A percentile compares a stretch with the other conserved stretches of the same genome.
Conservation (phyloP, 1,140 invertebrate species). For the Sarcophaga bullata region DNA sequence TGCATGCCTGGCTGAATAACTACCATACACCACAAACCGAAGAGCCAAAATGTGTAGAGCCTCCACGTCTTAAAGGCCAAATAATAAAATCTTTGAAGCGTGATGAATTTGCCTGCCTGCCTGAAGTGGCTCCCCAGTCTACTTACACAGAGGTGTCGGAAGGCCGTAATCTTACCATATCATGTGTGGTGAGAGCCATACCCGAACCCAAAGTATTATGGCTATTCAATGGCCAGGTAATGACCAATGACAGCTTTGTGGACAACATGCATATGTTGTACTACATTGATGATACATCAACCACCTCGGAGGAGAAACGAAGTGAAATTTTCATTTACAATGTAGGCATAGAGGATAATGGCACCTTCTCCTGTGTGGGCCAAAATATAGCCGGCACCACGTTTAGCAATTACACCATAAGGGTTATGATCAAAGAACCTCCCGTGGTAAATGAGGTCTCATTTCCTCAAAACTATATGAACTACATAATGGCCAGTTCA, state of each 20-base stretch:
- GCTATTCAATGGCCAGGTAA: constrained; percentile 80
- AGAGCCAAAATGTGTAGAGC: constrained; percentile 80
- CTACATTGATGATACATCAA: constrained; percentile 75
- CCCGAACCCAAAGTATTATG: constrained; percentile 82
- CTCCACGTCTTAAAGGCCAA: constrained; percentile 73
- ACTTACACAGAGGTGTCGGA: constrained; percentile 80
- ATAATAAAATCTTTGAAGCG: constrained; percentile 76
- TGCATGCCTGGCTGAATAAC: constrained; percentile 81
- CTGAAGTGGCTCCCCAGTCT: constrained; percentile 77
- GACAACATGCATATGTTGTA: constrained; percentile 75
- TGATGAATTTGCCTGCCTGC: constrained; percentile 84
- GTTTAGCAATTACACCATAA: constrained; percentile 80
- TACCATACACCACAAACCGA: constrained; percentile 78
- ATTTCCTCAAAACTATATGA: constrained; percentile 73
- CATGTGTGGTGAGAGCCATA: constrained; percentile 80
- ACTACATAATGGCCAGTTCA: constrained; percentile 72
- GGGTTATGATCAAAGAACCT: constrained; percentile 77
- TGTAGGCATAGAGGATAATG: constrained; percentile 79
- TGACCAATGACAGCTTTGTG: constrained; percentile 76
- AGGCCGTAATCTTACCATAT: constrained; percentile 81
- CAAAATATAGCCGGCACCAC: constrained; percentile 83
- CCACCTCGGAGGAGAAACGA: constrained; percentile 75
- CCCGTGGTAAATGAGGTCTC: constrained; percentile 73
- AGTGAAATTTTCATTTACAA: constrained; percentile 82
- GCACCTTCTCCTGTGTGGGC: constrained; percentile 82